Base-by-base conservation (phyloP, 2,113 vertebrate genomes). In the Accipiter virgatus region DNA sequence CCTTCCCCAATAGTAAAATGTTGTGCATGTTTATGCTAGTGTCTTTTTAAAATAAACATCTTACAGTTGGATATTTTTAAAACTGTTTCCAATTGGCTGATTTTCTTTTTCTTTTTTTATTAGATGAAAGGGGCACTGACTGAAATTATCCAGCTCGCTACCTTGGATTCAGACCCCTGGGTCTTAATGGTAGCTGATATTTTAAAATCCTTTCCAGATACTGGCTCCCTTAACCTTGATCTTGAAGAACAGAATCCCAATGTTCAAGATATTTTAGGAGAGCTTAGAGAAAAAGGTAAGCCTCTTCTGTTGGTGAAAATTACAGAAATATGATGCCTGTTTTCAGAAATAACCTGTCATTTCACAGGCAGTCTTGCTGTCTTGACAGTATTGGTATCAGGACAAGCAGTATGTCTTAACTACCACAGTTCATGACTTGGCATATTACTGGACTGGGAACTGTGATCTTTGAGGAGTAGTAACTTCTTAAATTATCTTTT, bases 111-210 rank as follows among this genome's bases (percentile, higher is more conserved):
- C 87, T 92, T 97, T 95, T 95, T 92, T 94, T 95, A 62, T 45
- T 97, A 99, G 99, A 99, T 99, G 99, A 99, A 99, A 97, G 99
- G 98, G 19, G 99, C 99, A 65, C 97, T 99, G 96, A 99, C 99
- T 13, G 99, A 99, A 97, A 99, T 99, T 91, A 99, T 99, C 98
- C 99, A 99, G 98, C 98, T 99, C 58, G 99, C 99, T 78, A 98
- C 99, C 11, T 98, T 99, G 98, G 99, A 99, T 98, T 99, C 99
- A 4, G 99, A 99, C 97, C 99, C 99, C 85, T 99, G 99, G 99
- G 99, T 99, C 88, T 98, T 99, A 96, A 99, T 99, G 99, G 99
- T 99, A 47, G 99, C 99, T 6, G 99, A 99, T 97, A 99, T 99
- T 96, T 98, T 99, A 56, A 99, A 99, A 98, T 99, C 99, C 91